Evolutionary conservation across 2,888 invertebrate genomes (phyloP).

Genomic region (Lingula anatina): DNA sequence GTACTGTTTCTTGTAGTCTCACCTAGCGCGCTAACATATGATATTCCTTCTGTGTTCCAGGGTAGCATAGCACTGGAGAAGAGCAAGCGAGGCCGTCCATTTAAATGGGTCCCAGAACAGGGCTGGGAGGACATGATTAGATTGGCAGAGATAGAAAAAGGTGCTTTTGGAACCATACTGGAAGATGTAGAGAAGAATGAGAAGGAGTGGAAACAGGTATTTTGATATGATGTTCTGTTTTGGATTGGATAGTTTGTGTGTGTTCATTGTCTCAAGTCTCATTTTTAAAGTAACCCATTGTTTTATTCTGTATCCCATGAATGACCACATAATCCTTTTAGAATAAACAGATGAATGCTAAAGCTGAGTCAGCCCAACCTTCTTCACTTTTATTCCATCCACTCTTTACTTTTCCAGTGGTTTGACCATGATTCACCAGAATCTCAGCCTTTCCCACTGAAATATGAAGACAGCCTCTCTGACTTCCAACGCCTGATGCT

Average conservation of each 20-base stretch:
- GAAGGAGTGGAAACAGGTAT: slow-evolving; percentile 62
- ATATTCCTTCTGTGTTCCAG: slow-evolving; percentile 24
- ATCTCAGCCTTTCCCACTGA: slow-evolving; percentile 64
- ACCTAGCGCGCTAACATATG: too few species aligned
- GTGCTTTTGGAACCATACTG: slow-evolving; percentile 63
- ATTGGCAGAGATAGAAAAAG: slow-evolving; percentile 65
- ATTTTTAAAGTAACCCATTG: neutral
- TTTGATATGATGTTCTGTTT: too few species aligned
- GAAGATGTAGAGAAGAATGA: slow-evolving; percentile 60
- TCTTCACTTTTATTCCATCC: too few species aligned
- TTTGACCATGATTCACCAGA: slow-evolving; percentile 81
- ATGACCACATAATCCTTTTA: too few species aligned
- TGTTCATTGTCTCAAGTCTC: too few species aligned
- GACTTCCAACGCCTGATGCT: slow-evolving; percentile 72
- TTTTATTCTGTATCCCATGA: neutral
- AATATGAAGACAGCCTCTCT: slow-evolving; percentile 63
- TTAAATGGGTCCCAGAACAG: slow-evolving; percentile 67
- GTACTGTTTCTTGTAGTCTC: too few species aligned
- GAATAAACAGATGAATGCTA: too few species aligned
- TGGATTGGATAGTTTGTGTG: too few species aligned
- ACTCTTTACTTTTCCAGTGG: slow-evolving; percentile 60
- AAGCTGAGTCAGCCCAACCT: too few species aligned
- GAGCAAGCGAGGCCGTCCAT: slow-evolving; percentile 63
- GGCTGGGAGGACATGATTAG: slow-evolving; percentile 82
- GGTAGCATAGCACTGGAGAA: slow-evolving; percentile 71